These are phyloP conservation scores for Celastrina argiolus DNA, from an alignment of 2,888 invertebrate species.

Conservation along the genomic window DNA sequence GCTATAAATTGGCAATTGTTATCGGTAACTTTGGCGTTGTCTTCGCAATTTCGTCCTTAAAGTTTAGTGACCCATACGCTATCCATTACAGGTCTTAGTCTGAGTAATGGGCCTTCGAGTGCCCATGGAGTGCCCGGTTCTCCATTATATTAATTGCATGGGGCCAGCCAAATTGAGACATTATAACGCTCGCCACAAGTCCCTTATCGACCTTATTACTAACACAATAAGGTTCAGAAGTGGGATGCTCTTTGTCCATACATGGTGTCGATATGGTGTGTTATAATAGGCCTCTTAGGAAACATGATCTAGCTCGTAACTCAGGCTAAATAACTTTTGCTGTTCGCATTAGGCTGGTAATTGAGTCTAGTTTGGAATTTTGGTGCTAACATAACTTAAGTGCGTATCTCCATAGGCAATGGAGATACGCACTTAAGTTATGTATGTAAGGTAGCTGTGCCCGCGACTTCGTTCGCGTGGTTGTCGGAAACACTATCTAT, in stretches of 20 bases:
- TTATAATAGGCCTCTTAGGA: not conserved
- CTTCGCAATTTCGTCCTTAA: not conserved
- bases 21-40: not conserved
- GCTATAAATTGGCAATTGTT: not conserved
- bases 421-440: no score
- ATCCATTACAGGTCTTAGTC: conserved; percentile 1
- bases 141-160: conserved; percentile 42
- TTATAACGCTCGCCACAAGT: not conserved
- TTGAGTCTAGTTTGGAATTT: no score
- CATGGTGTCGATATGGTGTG: not conserved
- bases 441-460: no score
- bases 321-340: not conserved
- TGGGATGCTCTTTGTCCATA: not conserved
- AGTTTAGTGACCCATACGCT: not conserved
- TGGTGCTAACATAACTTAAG: no score
- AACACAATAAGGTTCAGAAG: not conserved
- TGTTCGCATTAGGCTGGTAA: no score
- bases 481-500: no score
- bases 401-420: no score
- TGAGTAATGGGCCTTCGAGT: not conserved
- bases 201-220: not conserved
- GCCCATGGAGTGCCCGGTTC: not conserved
- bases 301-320: not conserved
- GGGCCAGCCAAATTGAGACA: conserved; percentile 32
- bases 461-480: no score